Conservation (phyloP, 2,113 vertebrate species). For the Solenodon paradoxus region DNA sequence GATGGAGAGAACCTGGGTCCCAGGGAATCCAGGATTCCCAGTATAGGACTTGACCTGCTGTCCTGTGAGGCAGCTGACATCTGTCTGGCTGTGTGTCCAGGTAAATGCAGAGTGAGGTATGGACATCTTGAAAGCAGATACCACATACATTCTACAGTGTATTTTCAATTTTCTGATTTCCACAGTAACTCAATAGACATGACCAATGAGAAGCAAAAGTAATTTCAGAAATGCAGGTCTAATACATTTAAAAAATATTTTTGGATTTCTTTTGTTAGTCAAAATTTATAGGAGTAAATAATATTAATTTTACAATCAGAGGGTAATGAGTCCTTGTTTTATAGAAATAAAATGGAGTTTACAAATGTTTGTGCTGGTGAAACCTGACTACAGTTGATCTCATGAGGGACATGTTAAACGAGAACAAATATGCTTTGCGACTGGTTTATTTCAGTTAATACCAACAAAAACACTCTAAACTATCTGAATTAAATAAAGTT, state of each 20-base stretch:
- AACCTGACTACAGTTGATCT: background rate
- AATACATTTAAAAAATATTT: background rate
- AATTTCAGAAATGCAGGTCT: background rate
- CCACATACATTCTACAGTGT: background rate
- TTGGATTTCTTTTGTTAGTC: background rate
- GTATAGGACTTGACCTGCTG: background rate
- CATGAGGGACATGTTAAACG: background rate
- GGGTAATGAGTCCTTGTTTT: background rate
- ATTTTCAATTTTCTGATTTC: background rate
- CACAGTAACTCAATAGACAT: background rate
- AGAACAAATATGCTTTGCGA: background rate
- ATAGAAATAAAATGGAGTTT: background rate
- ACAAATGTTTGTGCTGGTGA: background rate
- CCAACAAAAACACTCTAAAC: background rate
- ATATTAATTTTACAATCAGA: background rate
- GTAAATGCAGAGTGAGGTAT: background rate
- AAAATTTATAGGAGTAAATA: background rate
- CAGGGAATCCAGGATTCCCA: background rate
- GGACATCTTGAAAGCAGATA: background rate
- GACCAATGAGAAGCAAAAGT: background rate
- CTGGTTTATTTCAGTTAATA: background rate
- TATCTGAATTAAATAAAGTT: background rate
- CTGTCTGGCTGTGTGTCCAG: background rate
- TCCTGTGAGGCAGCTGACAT: background rate
- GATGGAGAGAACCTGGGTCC: background rate